These are phyloP conservation scores for Uloborus diversus DNA, from an alignment of 1,140 invertebrate species.

Conservation along the genomic window DNA sequence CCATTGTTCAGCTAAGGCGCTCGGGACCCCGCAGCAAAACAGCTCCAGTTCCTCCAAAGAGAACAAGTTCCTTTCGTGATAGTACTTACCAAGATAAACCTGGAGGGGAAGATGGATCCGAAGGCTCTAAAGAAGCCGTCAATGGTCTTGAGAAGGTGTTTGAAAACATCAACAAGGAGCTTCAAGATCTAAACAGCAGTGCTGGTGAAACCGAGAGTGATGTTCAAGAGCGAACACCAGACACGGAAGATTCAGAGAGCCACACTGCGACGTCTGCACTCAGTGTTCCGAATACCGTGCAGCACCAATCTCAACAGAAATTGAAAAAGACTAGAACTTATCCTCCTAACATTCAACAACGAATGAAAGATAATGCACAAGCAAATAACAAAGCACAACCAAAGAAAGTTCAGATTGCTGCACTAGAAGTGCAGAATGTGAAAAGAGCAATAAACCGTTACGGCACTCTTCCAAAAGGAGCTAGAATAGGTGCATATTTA, in stretches of 20 bases:
- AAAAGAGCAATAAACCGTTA: slow-evolving; percentile 94
- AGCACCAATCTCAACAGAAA: slow-evolving; percentile 44
- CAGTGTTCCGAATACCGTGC: slow-evolving; percentile 46
- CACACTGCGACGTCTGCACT: slow-evolving; percentile 36
- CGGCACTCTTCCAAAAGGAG: slow-evolving; percentile 94
- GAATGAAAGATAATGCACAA: slow-evolving; percentile 45
- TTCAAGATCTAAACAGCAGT: slow-evolving; percentile 52
- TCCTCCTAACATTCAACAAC: slow-evolving; percentile 62
- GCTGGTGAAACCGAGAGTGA: slow-evolving; percentile 71
- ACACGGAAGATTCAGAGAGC: slow-evolving; percentile 72
- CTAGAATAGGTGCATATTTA: slow-evolving; percentile 94
- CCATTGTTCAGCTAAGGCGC: slow-evolving; percentile 81
- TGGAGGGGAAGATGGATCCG: slow-evolving; percentile 60
- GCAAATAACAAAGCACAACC: slow-evolving; percentile 22
- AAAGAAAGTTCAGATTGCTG: slow-evolving; percentile 77
- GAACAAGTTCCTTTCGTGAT: slow-evolving; percentile 78
- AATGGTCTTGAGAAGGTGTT: slow-evolving; percentile 62
- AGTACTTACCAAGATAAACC: slow-evolving; percentile 60
- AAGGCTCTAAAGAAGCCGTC: slow-evolving; percentile 59
- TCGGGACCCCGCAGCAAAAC: slow-evolving; percentile 71
- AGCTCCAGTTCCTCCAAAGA: slow-evolving; percentile 92
- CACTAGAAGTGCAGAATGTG: slow-evolving; percentile 95
- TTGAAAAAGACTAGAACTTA: slow-evolving; percentile 72
- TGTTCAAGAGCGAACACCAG: slow-evolving; percentile 72
- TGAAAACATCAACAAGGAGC: slow-evolving; percentile 66